phyloP scores from a whole-genome alignment of 2,113 vertebrate genomes.

The Myotis yumanensis region DNA sequence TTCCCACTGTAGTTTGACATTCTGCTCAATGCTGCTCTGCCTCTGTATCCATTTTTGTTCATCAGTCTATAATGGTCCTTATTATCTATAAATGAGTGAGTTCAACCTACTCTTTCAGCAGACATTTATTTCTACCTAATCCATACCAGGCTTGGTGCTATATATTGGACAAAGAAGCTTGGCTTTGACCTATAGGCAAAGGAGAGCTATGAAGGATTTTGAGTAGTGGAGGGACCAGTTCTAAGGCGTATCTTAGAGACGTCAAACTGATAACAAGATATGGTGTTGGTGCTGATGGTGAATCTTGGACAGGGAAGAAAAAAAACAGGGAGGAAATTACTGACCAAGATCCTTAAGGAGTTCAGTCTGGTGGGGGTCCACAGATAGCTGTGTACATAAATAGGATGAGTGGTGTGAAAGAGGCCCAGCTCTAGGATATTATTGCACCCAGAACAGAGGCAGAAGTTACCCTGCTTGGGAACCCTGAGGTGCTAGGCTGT shows the following conservation, averaged over 20 bases:
- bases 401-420: neutral
- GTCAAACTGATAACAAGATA: neutral
- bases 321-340: neutral
- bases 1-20: too few relatives aligned
- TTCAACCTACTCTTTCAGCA: neutral
- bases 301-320: slow-evolving; percentile 2
- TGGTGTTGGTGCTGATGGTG: neutral
- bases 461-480: neutral
- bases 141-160: neutral
- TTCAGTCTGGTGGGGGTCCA: neutral
- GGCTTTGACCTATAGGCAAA: slow-evolving; percentile 10
- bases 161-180: neutral
- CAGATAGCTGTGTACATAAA: neutral
- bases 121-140: neutral
- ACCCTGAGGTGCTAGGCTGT: neutral
- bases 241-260: neutral
- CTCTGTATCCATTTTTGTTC: too few relatives aligned
- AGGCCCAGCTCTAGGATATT: neutral
- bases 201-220: neutral
- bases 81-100: too few relatives aligned
- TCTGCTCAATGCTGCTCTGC: too few relatives aligned
- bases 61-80: too few relatives aligned
- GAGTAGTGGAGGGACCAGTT: neutral
- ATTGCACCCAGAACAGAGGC: neutral
- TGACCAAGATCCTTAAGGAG: neutral